Evolutionary conservation across 2,888 invertebrate genomes (phyloP).

Genomic region (Falcaria lacertinaria): DNA sequence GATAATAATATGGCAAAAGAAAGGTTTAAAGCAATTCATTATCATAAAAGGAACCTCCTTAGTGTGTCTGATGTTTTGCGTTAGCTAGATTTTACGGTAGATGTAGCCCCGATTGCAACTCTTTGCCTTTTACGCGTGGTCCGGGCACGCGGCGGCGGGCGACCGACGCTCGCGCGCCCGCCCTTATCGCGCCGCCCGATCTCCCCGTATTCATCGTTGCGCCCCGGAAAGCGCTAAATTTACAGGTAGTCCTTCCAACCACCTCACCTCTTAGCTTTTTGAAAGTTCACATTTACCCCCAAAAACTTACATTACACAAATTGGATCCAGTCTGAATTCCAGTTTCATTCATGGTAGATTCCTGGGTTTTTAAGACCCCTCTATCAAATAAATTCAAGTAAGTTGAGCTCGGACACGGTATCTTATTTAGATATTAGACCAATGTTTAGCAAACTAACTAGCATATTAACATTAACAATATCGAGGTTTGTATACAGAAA

Average conservation of each 20-base stretch:
- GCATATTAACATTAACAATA: neutral
- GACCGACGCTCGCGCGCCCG: slow-evolving; percentile 32
- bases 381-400: slow-evolving; percentile 6
- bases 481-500: neutral
- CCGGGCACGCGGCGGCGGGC: slow-evolving; percentile 24
- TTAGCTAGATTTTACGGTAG: slow-evolving; percentile 22
- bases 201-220: slow-evolving; percentile 66
- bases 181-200: slow-evolving; percentile 64
- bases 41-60: slow-evolving; percentile 2
- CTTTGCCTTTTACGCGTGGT: slow-evolving; percentile 33
- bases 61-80: slow-evolving; percentile 9
- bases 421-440: neutral
- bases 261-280: slow-evolving; percentile 61
- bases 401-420: neutral
- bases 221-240: slow-evolving; percentile 61
- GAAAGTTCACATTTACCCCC: slow-evolving; percentile 51
- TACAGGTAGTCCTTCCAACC: slow-evolving; percentile 56
- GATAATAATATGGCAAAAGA: neutral
- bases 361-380: slow-evolving; percentile 20
- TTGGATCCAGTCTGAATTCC: slow-evolving; percentile 57
- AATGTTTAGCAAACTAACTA: no score
- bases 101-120: slow-evolving; percentile 41
- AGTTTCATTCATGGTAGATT: slow-evolving; percentile 33
- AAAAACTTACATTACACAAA: slow-evolving; percentile 72
- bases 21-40: neutral